A percentile compares a stretch with the other conserved stretches of the same genome.
Evolutionary conservation across 2,888 invertebrate genomes (phyloP).

Genomic region (Drosophila paramelanica): DNA sequence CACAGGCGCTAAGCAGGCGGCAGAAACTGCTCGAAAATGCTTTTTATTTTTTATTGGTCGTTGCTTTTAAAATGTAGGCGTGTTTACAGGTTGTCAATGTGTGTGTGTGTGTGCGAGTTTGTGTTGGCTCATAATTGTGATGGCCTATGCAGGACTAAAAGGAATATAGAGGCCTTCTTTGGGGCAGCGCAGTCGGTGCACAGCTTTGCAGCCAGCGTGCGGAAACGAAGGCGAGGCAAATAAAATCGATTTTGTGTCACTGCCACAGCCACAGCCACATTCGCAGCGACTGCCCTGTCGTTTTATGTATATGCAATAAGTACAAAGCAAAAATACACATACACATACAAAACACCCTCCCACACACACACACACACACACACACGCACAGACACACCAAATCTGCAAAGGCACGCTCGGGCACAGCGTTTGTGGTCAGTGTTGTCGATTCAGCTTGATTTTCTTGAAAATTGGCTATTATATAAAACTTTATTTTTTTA

Average conservation of each 20-base stretch:
- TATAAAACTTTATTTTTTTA: background rate
- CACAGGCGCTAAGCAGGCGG: background rate
- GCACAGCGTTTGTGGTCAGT: background rate
- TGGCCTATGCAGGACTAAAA: constrained; percentile 49
- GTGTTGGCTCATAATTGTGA: constrained; percentile 50
- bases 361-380: background rate
- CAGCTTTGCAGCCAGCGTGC: background rate
- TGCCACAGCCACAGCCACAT: constrained; percentile 58
- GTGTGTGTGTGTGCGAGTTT: constrained; percentile 8
- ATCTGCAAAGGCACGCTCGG: background rate
- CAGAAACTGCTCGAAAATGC: background rate
- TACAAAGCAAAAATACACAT: constrained; percentile 37
- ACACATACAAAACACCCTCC: constrained; percentile 2
- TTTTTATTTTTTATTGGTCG: constrained; percentile 82
- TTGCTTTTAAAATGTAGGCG: constrained; percentile 82
- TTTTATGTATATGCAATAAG: constrained; percentile 56
- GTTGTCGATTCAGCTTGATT: background rate
- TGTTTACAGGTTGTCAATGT: constrained; percentile 52
- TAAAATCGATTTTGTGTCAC: constrained; percentile 80
- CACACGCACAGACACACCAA: background rate
- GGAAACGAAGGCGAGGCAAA: constrained; percentile 42
- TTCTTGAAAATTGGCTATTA: background rate
- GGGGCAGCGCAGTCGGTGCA: constrained; percentile 19
- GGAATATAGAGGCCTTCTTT: constrained; percentile 1
- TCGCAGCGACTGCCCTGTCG: constrained; percentile 11